A percentile compares a stretch with the other conserved stretches of the same genome.
These are phyloP conservation scores for Macquaria australasica DNA, from an alignment of 2,113 vertebrate genomes.

Conservation along the genomic window DNA sequence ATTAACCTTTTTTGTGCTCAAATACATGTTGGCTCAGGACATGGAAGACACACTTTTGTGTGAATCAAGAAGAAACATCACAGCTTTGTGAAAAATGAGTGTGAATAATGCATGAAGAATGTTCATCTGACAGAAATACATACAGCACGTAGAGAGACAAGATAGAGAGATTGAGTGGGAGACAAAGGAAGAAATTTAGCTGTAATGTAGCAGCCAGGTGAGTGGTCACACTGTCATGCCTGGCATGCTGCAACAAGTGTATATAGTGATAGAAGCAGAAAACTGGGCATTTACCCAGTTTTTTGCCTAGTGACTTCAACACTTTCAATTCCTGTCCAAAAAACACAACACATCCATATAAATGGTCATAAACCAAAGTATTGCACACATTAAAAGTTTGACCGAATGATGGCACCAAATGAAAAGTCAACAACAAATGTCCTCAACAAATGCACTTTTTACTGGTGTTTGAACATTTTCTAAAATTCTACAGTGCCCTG, in stretches of 20 bases:
- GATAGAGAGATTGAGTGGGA: conserved; percentile 8
- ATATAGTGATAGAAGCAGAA: conserved; percentile 12
- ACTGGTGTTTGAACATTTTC: conserved; percentile 1
- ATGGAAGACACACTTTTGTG: conserved; percentile 3
- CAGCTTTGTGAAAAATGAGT: background rate
- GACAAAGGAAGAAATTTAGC: conserved; percentile 17
- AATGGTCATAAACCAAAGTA: background rate
- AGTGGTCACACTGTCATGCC: conserved; percentile 13
- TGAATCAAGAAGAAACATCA: conserved; percentile 3
- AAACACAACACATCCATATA: background rate
- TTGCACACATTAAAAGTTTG: background rate
- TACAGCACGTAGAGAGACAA: background rate
- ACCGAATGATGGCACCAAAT: background rate
- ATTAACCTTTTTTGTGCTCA: conserved; percentile 46
- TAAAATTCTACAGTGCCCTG: background rate
- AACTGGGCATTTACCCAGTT: background rate
- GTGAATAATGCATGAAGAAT: background rate
- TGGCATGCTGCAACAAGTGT: conserved; percentile 13
- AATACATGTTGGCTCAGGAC: conserved; percentile 37
- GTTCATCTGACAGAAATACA: conserved; percentile 18
- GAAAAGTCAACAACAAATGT: too few species aligned
- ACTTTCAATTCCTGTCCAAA: background rate
- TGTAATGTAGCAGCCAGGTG: background rate
- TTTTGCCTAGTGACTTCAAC: background rate
- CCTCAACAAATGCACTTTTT: background rate